A percentile compares a stretch with the other conserved stretches of the same genome.
phyloP scores from a whole-genome alignment of 2,797 vertebrate genomes.

The Pagetopsis macropterus region DNA sequence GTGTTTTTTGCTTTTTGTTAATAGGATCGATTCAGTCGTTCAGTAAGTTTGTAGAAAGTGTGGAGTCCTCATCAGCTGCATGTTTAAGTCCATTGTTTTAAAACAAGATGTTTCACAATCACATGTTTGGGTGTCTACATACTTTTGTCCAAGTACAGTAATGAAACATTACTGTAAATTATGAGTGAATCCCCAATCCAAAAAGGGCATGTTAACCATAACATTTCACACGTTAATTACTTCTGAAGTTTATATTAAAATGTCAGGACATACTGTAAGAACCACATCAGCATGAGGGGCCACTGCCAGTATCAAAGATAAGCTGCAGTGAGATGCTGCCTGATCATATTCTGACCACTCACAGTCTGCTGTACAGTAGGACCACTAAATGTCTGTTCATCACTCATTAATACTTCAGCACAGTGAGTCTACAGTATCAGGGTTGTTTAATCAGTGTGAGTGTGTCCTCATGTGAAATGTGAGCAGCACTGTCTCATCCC shows the following conservation, averaged over 20 bases:
- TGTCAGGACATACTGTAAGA: not conserved
- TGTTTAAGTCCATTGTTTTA: not conserved
- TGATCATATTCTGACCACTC: slow-evolving; percentile 24
- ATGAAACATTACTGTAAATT: not conserved
- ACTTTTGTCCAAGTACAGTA: slow-evolving; percentile 1
- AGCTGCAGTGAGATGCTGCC: not conserved
- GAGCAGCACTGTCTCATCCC: slow-evolving; percentile 39
- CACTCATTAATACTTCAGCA: slow-evolving; percentile 76
- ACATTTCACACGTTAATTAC: not conserved
- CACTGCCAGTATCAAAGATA: not conserved
- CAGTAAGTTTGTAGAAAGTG: not conserved
- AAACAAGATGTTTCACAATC: not conserved
- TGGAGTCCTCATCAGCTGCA: not conserved
- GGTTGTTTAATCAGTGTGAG: slow-evolving; percentile 61
- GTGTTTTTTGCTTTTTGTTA: not conserved
- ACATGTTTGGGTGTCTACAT: slow-evolving; percentile 11
- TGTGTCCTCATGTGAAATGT: slow-evolving; percentile 63
- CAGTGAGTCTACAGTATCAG: slow-evolving; percentile 56
- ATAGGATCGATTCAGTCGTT: not conserved
- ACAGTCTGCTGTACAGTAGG: slow-evolving; percentile 29
- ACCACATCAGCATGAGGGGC: not conserved
- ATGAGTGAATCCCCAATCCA: not conserved
- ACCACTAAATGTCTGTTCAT: slow-evolving; percentile 54
- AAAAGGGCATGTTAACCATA: not conserved
- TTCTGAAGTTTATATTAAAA: not conserved